Conservation (phyloP, 2,113 vertebrate species). For the Microtus richardsoni region DNA sequence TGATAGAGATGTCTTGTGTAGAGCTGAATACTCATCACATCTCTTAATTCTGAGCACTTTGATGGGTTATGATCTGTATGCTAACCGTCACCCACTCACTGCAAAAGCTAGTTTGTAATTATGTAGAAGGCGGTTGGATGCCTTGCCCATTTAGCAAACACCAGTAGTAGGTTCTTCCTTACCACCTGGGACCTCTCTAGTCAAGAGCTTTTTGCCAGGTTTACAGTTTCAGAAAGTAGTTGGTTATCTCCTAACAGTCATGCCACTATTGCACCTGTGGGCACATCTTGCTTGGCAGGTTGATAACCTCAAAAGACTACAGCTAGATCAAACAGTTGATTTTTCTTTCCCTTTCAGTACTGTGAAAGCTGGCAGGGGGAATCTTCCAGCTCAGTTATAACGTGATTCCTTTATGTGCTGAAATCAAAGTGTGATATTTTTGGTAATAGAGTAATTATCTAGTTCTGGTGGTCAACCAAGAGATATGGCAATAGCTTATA, state of each 20-base stretch:
- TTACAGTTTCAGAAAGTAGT: background rate
- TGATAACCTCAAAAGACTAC: background rate
- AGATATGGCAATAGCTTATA: background rate
- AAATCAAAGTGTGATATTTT: background rate
- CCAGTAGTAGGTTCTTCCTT: background rate
- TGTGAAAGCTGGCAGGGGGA: background rate
- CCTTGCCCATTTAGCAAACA: background rate
- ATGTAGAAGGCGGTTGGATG: background rate
- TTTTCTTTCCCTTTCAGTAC: background rate
- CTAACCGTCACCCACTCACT: background rate
- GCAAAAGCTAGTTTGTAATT: background rate
- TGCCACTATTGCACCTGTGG: background rate
- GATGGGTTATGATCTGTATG: background rate
- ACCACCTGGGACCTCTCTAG: background rate
- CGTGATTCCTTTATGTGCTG: background rate
- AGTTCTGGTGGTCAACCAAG: background rate
- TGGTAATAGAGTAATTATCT: background rate
- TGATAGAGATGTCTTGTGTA: background rate
- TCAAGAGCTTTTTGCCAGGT: background rate
- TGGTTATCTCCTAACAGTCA: background rate
- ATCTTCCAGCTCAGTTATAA: background rate
- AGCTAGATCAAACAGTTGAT: background rate
- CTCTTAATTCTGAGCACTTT: background rate
- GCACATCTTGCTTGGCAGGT: background rate
- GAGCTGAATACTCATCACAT: background rate